Base-by-base conservation (phyloP, 2,113 vertebrate species). In the Mesoclemmys tuberculata region DNA sequence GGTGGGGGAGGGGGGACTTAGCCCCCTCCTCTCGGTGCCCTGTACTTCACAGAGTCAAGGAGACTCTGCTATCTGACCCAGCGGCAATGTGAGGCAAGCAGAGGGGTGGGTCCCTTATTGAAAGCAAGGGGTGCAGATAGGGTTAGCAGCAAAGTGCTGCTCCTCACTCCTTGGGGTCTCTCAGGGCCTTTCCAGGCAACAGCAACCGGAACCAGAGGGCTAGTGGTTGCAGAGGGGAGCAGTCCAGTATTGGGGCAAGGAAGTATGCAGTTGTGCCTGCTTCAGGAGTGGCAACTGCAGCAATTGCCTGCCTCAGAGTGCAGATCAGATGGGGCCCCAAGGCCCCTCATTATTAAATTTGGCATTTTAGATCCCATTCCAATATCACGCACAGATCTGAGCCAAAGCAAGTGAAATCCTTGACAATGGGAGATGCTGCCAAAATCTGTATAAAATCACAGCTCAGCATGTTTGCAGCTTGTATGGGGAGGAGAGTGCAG, bases 241-340 rank as follows among this genome's bases (percentile, higher is more conserved):
- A 11, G 41, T 41, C 74, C 2, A 29, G 29, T 16, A 35, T 31
- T 6, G 58, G 29, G 26, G 48, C n/a, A 38, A 41, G 35, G 51
- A 5, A 90, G 27, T 22, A 24, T 31, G 54, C 71, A 52, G 24
- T 3, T n/a, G 41, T 12, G 21, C 22, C 58, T 0, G 0, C 0
- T 0, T 11, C 55, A 48, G 35, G 51, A 93, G 80, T 78, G 86
- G 27, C 18, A 16, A 75, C 89, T 49, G 64, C 48, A 2, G 1
- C 35, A n/a, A 5, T 56, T 79, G 11, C 49, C 49, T 90, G 77
- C 16, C n/a, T 56, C 31, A 10, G n/a, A 54, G 64, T 0, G 0
- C 11, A 26, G 21, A 38, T 80, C 0, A 0, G 41, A 80, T 46
- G 41, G 51, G 51, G 14, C 1, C 35, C 46, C 8, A 27, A 19